phyloP scores from a whole-genome alignment of 92 coral and sea anemone species.

The Epizoanthus rinbou region DNA sequence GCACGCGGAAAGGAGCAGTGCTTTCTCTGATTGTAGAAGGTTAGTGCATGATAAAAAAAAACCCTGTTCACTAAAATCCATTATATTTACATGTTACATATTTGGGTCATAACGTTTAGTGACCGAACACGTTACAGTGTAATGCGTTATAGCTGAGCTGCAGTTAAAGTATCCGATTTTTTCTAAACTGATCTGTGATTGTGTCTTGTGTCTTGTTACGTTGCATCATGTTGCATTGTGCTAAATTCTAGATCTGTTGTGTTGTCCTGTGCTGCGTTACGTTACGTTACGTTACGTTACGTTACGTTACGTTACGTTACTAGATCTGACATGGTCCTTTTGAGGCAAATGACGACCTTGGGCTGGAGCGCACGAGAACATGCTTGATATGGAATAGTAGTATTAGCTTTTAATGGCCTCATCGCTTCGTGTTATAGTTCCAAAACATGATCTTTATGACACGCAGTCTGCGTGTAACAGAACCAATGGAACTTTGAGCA shows the following conservation, averaged over 20 bases:
- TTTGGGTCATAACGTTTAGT: too few relatives aligned
- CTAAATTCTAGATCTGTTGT: too few relatives aligned
- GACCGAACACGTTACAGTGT: too few relatives aligned
- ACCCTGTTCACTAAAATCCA: not conserved
- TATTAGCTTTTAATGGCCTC: too few relatives aligned
- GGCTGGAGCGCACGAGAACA: too few relatives aligned
- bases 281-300: not conserved
- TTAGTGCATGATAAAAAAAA: not conserved
- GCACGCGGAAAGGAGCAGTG: slow-evolving; percentile 20
- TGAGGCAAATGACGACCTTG: too few relatives aligned
- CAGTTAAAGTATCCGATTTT: too few relatives aligned
- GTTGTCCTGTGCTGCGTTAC: not conserved
- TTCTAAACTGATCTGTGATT: too few relatives aligned
- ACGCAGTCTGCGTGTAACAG: not conserved
- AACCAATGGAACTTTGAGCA: not conserved
- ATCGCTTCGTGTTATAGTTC: not conserved
- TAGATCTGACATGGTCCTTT: too few relatives aligned
- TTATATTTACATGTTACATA: not conserved
- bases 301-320: not conserved
- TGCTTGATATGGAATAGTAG: too few relatives aligned
- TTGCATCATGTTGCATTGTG: not conserved
- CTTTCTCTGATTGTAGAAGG: slow-evolving; percentile 23
- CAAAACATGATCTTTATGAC: not conserved
- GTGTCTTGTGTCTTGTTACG: too few relatives aligned
- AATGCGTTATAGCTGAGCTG: too few relatives aligned